Conservation (phyloP, 2,888 invertebrate genomes). For the Poecilus cupreus region DNA sequence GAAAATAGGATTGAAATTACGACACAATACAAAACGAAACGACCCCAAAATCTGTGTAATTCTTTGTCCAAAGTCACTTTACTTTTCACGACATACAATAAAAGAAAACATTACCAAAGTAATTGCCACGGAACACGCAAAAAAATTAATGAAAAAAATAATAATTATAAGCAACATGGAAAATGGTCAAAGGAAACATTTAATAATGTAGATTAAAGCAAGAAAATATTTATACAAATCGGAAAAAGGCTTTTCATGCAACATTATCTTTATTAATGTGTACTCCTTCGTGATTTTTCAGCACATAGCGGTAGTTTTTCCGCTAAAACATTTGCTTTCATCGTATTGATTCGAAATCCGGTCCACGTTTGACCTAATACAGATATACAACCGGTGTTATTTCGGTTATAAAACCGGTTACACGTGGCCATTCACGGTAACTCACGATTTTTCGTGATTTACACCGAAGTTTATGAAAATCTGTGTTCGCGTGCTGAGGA, state of each 20-base stretch:
- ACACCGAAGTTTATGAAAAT: slow-evolving; percentile 37
- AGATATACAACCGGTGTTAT: not conserved
- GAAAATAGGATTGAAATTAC: slow-evolving; percentile 26
- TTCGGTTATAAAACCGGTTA: not conserved
- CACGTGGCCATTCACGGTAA: not conserved
- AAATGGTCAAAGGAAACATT: not conserved
- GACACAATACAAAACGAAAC: slow-evolving; percentile 13
- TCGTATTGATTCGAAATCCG: slow-evolving; percentile 41
- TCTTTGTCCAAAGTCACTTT: not conserved
- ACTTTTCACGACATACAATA: not conserved
- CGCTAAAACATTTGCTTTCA: not conserved
- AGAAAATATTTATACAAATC: not conserved
- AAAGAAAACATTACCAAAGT: not conserved
- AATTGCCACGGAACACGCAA: not conserved
- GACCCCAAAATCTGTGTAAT: not conserved
- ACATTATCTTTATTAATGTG: slow-evolving; percentile 29
- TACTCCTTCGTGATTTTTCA: slow-evolving; percentile 5
- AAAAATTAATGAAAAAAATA: not conserved
- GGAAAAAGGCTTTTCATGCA: not conserved
- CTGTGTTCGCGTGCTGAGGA: slow-evolving; percentile 2
- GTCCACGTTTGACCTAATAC: not conserved
- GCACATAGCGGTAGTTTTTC: not conserved
- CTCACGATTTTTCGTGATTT: slow-evolving; percentile 30
- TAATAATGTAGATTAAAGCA: not conserved
- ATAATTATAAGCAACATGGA: not conserved